phyloP scores from a whole-genome alignment of 2,888 invertebrate species.

The Noctua janthina region DNA sequence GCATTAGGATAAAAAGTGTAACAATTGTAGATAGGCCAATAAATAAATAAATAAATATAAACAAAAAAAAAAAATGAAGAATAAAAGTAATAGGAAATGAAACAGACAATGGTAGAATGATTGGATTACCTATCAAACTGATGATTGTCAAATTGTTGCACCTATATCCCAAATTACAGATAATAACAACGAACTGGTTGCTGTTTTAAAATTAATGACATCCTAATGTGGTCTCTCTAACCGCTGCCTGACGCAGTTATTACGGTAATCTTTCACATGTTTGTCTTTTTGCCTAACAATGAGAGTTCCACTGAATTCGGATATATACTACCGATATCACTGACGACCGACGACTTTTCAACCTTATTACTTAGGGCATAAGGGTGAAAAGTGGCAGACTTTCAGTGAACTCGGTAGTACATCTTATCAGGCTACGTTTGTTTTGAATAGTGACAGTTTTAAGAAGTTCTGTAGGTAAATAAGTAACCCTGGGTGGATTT shows the following conservation, averaged over 20 bases:
- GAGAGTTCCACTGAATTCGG: background rate
- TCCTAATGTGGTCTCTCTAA: background rate
- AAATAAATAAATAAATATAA: too few relatives aligned
- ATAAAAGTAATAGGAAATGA: conserved; percentile 6
- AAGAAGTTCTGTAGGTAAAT: background rate
- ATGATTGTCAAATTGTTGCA: conserved; percentile 31
- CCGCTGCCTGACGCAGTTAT: conserved; percentile 13
- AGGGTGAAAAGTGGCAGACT: too few relatives aligned
- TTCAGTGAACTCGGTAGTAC: too few relatives aligned
- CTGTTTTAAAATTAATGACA: conserved; percentile 11
- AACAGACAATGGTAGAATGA: background rate
- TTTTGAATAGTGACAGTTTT: background rate
- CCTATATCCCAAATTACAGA: conserved; percentile 18
- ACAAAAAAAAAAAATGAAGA: background rate
- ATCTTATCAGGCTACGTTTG: background rate
- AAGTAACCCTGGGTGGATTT: background rate
- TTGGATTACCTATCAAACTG: background rate
- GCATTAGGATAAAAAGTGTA: too few relatives aligned
- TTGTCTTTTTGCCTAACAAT: conserved; percentile 13
- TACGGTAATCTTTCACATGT: conserved; percentile 21
- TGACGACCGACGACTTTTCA: too few relatives aligned
- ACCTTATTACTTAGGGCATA: too few relatives aligned
- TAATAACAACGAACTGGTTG: conserved; percentile 7
- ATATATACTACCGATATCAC: too few relatives aligned
- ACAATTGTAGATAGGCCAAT: too few relatives aligned